Conservation (phyloP, 1,140 invertebrate genomes). For the Aporrectodea caliginosa region DNA sequence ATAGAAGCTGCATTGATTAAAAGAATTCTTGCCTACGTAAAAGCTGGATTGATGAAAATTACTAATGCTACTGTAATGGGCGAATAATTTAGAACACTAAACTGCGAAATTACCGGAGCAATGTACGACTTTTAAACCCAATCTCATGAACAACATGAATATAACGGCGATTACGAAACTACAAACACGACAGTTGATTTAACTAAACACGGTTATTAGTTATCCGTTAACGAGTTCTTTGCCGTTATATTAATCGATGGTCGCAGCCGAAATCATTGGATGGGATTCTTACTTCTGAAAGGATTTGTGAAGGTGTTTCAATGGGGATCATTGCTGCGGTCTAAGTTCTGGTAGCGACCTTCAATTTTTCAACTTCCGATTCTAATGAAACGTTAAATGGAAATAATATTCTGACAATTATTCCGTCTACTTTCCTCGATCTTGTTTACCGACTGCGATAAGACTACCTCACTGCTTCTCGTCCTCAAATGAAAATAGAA, state of each 20-base stretch:
- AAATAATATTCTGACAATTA: too few relatives aligned
- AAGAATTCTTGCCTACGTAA: too few relatives aligned
- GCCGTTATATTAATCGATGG: not conserved
- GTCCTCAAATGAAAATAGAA: not conserved
- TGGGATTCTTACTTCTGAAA: not conserved
- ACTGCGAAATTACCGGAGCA: not conserved
- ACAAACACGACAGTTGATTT: too few relatives aligned
- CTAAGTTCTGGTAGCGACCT: not conserved
- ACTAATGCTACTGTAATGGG: too few relatives aligned
- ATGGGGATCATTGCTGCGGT: not conserved
- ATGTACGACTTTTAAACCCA: not conserved
- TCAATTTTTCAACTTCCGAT: not conserved
- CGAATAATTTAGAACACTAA: too few relatives aligned
- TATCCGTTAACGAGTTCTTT: not conserved
- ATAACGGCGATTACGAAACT: not conserved
- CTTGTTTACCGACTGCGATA: not conserved
- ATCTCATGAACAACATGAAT: not conserved
- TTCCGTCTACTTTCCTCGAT: too few relatives aligned
- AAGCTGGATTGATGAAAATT: too few relatives aligned
- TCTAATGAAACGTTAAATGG: not conserved
- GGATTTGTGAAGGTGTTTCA: not conserved
- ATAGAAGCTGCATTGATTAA: too few relatives aligned
- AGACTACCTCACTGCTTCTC: not conserved
- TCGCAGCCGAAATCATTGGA: not conserved
- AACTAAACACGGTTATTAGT: too few relatives aligned